Evolutionary conservation across 2,888 invertebrate species (phyloP), one percentile per base, ranked within the genome.

Genomic region (Desoria tigrina): DNA sequence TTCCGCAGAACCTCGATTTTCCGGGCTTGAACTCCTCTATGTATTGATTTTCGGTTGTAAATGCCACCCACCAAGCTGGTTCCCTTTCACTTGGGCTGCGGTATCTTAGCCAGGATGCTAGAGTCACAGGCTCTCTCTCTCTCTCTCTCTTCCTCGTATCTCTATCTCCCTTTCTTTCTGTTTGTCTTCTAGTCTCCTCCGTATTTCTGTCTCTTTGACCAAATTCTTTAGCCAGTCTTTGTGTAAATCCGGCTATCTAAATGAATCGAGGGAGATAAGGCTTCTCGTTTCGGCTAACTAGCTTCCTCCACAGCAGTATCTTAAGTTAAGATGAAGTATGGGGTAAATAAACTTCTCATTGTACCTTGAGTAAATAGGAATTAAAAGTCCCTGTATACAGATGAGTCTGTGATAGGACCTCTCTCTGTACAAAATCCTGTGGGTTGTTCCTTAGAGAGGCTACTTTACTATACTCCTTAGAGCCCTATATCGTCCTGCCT

Each of bases 1-100:
- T 64, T 60, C 60, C 56, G 55, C 60, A 60, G 56, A 21, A 37
- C 56, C 42, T 57, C 56, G 56, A 57, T 57, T 57, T 57, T 57
- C 56, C 42, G 56, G 56, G 56, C 24, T n/a, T 57, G 42, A 42
- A n/a, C 32, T 26, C 21, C n/a, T 42, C 42, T 23, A 14, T 32
- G 68, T 74, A 74, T 74, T 74, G 74, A 74, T 74, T 74, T 74
- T 74, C 65, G 56, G n/a, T 56, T 65, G 68, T 59, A 69, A 74
- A 70, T 69, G 63, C 72, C 72, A 71, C 68, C 69, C 65, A 66
- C 69, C 18, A 18, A 57, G 45, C 45, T 21, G 4, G 21, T 45
- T 18, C 18, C 45, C 32, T 32, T 32, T 32, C 32, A 32, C 11
- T 32, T 32, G 32, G 32, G 11, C 4, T 6, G 6, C n/a, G 6